Conservation (phyloP, 2,113 vertebrate genomes). For the Agelaius phoeniceus region DNA sequence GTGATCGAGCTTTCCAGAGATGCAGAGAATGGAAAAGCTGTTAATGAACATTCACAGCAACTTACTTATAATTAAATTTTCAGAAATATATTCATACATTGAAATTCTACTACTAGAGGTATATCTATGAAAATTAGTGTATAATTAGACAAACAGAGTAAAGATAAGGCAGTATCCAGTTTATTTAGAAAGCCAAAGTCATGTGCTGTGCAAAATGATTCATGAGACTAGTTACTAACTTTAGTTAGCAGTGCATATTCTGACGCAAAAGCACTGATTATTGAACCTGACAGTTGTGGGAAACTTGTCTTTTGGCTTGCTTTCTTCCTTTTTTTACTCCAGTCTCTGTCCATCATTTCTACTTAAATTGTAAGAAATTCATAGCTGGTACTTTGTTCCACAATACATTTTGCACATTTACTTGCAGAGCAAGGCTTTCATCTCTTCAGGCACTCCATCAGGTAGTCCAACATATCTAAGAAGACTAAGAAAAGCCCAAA, state of each 20-base stretch:
- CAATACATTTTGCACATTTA: not conserved
- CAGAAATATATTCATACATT: not conserved
- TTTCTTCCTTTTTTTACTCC: not conserved
- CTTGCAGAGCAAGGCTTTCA: not conserved
- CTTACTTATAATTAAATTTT: not conserved
- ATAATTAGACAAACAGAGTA: not conserved
- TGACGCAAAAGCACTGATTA: not conserved
- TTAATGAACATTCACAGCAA: not conserved
- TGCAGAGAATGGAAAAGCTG: not conserved
- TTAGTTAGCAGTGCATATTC: not conserved
- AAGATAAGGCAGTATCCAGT: not conserved
- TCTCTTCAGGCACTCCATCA: not conserved
- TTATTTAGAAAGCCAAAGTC: not conserved
- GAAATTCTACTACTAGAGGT: not conserved
- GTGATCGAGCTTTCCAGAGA: not conserved
- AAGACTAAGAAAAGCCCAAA: not conserved
- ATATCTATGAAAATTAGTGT: not conserved
- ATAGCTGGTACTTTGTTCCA: not conserved
- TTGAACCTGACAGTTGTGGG: not conserved
- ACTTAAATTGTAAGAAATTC: not conserved
- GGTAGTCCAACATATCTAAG: not conserved
- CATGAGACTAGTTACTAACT: not conserved
- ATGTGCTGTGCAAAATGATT: not conserved
- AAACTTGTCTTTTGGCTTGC: not conserved
- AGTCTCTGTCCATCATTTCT: not conserved